These are phyloP conservation scores for Buphagus erythrorhynchus DNA, from an alignment of 2,797 vertebrate species.

Conservation along the genomic window DNA sequence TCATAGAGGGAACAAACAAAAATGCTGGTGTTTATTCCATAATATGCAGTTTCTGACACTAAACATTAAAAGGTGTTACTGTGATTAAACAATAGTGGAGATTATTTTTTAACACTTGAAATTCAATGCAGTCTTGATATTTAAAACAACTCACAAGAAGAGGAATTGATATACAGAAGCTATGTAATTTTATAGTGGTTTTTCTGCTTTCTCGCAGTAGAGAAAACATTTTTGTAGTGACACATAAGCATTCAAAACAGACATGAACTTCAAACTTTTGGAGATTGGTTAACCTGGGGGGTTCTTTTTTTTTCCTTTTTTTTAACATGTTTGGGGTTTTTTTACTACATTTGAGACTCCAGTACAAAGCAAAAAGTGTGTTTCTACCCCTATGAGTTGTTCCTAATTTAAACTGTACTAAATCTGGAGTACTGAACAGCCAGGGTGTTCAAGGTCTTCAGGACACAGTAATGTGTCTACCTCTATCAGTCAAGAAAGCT, in stretches of 20 bases:
- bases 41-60: neutral
- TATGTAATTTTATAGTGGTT: neutral
- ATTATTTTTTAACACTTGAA: neutral
- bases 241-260: neutral
- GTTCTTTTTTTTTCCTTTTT: too few species aligned
- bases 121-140: neutral
- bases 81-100: neutral
- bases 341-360: neutral
- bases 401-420: neutral
- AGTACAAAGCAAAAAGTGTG: neutral
- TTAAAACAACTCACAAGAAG: neutral
- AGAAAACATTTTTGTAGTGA: neutral
- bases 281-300: neutral
- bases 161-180: neutral
- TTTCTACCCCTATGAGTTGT: neutral
- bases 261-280: neutral
- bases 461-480: neutral
- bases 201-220: neutral
- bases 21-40: neutral
- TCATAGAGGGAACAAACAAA: neutral
- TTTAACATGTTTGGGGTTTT: rapidly evolving
- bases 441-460: neutral
- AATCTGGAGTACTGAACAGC: neutral
- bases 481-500: neutral
- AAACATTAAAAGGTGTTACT: neutral